phyloP scores from a whole-genome alignment of 2,888 invertebrate species.

The Amorpha juglandis region DNA sequence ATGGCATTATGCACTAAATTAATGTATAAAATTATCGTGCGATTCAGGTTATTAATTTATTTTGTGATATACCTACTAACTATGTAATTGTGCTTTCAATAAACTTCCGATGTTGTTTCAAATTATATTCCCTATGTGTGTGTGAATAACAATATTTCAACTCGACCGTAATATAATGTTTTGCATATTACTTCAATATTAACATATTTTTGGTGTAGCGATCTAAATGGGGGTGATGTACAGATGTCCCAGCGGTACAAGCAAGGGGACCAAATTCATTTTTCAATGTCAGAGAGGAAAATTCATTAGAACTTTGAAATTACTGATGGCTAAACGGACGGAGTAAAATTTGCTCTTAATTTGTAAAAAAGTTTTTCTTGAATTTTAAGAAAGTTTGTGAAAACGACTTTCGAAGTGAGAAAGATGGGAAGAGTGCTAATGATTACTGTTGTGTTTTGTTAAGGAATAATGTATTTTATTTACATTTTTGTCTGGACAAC shows the following conservation, averaged over 20 bases:
- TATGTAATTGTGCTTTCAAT: too few species aligned
- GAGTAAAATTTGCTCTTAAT: slow-evolving; percentile 83
- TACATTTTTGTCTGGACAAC: too few species aligned
- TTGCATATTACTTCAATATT: slow-evolving; percentile 20
- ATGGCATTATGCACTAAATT: not conserved
- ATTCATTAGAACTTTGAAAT: slow-evolving; percentile 84
- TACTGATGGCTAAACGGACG: slow-evolving; percentile 83
- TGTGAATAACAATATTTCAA: slow-evolving; percentile 35
- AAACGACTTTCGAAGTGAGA: slow-evolving; percentile 80
- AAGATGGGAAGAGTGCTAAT: slow-evolving; percentile 77
- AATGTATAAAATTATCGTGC: too few species aligned
- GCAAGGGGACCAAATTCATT: slow-evolving; percentile 78
- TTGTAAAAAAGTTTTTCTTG: slow-evolving; percentile 79
- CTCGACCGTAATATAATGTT: slow-evolving; percentile 24
- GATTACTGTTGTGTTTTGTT: slow-evolving; percentile 71
- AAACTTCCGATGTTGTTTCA: not conserved
- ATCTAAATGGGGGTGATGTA: slow-evolving; percentile 48
- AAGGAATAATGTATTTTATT: slow-evolving; percentile 29
- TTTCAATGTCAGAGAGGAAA: slow-evolving; percentile 83
- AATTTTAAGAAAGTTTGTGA: slow-evolving; percentile 75
- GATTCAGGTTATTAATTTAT: too few species aligned
- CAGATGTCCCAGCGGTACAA: slow-evolving; percentile 66
- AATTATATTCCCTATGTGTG: not conserved
- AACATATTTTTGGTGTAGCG: slow-evolving; percentile 17
- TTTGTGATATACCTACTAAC: too few species aligned